These are phyloP conservation scores for Aldrovandia affinis DNA, from an alignment of 2,797 vertebrate genomes.

Conservation along the genomic window DNA sequence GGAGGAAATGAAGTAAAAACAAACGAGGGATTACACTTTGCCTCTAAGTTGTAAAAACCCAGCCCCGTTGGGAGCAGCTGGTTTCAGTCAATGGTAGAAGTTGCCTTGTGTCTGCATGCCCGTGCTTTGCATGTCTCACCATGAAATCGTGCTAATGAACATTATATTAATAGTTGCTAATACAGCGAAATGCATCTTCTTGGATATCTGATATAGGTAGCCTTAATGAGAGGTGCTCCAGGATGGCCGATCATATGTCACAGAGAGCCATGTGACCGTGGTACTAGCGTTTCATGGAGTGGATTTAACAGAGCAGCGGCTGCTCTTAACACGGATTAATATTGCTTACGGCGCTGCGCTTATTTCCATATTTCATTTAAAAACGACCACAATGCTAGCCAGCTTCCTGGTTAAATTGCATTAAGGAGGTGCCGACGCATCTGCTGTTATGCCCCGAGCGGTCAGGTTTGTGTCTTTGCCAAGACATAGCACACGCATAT, in stretches of 20 bases:
- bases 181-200: background rate
- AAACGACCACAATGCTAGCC: too few species aligned
- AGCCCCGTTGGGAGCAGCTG: background rate
- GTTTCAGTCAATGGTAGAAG: background rate
- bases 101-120: background rate
- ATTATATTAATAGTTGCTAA: background rate
- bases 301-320: background rate
- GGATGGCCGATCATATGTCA: background rate
- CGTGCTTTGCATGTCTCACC: background rate
- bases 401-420: too few species aligned
- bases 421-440: too few species aligned
- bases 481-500: background rate
- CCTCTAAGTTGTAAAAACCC: background rate
- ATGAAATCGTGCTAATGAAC: background rate
- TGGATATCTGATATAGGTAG: background rate
- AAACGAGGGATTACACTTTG: background rate
- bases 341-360: too few species aligned
- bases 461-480: background rate
- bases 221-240: background rate
- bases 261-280: background rate
- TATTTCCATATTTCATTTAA: too few species aligned
- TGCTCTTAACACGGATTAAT: background rate
- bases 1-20: background rate
- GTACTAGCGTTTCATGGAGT: background rate
- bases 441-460: background rate